A percentile compares a stretch with the other conserved stretches of the same genome.
Conservation (phyloP, 2,113 vertebrate species). For the Alouatta palliata region DNA sequence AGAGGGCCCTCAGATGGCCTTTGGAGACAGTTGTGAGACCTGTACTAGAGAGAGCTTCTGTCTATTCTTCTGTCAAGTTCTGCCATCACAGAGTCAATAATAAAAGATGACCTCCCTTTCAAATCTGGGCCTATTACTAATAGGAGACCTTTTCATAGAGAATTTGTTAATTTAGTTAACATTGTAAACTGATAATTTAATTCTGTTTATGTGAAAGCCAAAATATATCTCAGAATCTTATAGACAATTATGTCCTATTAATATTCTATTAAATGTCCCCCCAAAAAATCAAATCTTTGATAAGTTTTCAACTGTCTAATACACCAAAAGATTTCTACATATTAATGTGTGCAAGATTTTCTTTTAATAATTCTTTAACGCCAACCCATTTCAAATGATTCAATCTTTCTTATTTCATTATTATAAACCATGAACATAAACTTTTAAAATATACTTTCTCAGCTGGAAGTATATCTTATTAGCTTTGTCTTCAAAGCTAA, state of each 20-base stretch:
- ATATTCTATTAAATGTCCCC: neutral
- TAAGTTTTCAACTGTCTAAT: neutral
- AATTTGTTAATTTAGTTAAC: conserved; percentile 1
- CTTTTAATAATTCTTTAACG: neutral
- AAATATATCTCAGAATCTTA: neutral
- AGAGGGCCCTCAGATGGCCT: neutral
- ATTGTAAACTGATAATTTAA: neutral
- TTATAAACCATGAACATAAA: conserved; percentile 11
- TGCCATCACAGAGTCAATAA: neutral
- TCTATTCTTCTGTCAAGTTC: neutral
- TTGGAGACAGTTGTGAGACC: neutral
- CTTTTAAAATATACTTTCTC: conserved; percentile 56
- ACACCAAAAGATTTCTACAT: neutral
- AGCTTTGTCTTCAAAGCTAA: conserved; percentile 34
- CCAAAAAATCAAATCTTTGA: neutral
- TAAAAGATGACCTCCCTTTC: neutral
- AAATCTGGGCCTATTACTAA: neutral
- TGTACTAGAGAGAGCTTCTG: neutral
- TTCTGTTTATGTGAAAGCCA: neutral
- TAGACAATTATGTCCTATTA: neutral
- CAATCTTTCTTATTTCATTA: conserved; percentile 39
- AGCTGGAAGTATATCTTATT: conserved; percentile 48
- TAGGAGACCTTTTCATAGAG: neutral
- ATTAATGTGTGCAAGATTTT: neutral
- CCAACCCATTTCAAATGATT: conserved; percentile 30